Evolutionary conservation across 1,140 invertebrate genomes (phyloP), one percentile per base, ranked within the genome.

Genomic region (Anastrepha obliqua): DNA sequence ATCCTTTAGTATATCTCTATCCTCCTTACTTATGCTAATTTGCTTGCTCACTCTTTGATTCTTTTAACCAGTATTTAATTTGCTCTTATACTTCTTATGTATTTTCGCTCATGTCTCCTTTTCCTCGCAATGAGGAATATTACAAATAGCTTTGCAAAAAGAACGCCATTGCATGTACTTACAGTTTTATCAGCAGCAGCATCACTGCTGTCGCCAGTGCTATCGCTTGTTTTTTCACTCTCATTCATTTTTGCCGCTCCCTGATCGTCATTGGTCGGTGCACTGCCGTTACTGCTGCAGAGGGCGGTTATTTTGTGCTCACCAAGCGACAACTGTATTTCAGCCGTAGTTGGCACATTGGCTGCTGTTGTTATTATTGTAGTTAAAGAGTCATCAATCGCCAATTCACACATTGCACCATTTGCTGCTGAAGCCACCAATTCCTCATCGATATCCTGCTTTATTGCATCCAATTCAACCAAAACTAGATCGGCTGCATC

Each of bases 141-240:
- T 55, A 55, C 5, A 55, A 55, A 55, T 55, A 55, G 51, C 51
- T 55, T 55, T 55, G 5, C 5, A 55, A 55, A 55, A 55, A 55
- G 9, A 5, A 55, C 51, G 9, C 51, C 51, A 55, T 29, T 29
- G 29, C 51, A 81, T 20, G 55, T 86, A 91, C 91, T 89, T 91
- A 92, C 91, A 88, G 90, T 91, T 92, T 88, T 89, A 88, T 90
- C 88, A 90, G 91, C 90, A 90, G 91, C 90, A 92, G 88, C 90
- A 87, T 74, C 91, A 87, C 90, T 92, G 91, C 87, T 88, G 86
- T 89, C 88, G 89, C 90, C 90, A 91, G 88, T 39, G 60, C 42
- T 87, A 51, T 55, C 39, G 60, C 58, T n/a, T 15, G 51, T 44
- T 17, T 70, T 51, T 3, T 13, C 58, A 78, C 20, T 8, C 17